phyloP scores from a whole-genome alignment of 1,140 invertebrate species.

The Harlomillsia oculata region DNA sequence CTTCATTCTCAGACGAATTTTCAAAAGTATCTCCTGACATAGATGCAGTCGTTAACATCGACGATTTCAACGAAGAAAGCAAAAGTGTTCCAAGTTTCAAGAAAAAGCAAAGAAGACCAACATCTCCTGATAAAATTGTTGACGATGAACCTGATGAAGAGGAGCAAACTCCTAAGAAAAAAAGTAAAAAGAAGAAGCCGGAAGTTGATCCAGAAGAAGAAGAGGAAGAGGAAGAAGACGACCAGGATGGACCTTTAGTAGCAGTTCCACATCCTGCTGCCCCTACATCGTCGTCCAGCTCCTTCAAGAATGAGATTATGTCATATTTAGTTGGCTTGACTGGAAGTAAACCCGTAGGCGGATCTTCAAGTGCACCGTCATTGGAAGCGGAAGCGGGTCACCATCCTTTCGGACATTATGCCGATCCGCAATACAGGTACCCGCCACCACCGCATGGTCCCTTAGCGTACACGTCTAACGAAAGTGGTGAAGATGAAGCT shows the following conservation, averaged over 20 bases:
- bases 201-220: neutral
- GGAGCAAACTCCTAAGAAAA: neutral
- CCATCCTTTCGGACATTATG: constrained; percentile 5
- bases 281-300: neutral
- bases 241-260: neutral
- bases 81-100: neutral
- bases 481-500: too few relatives aligned
- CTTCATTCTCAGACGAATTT: neutral
- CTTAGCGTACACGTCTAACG: too few relatives aligned
- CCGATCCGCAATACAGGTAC: too few relatives aligned
- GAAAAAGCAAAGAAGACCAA: neutral
- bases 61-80: constrained; percentile 3
- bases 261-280: neutral
- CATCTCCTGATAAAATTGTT: neutral
- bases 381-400: neutral
- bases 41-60: neutral
- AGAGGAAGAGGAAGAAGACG: neutral
- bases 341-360: constrained; percentile 2
- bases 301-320: neutral
- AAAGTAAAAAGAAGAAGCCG: neutral
- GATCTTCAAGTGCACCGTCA: too few relatives aligned
- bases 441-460: too few relatives aligned
- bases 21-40: neutral
- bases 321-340: neutral
- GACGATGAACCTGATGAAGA: neutral